phyloP scores from a whole-genome alignment of 2,797 vertebrate genomes.

The Coreius guichenoti region DNA sequence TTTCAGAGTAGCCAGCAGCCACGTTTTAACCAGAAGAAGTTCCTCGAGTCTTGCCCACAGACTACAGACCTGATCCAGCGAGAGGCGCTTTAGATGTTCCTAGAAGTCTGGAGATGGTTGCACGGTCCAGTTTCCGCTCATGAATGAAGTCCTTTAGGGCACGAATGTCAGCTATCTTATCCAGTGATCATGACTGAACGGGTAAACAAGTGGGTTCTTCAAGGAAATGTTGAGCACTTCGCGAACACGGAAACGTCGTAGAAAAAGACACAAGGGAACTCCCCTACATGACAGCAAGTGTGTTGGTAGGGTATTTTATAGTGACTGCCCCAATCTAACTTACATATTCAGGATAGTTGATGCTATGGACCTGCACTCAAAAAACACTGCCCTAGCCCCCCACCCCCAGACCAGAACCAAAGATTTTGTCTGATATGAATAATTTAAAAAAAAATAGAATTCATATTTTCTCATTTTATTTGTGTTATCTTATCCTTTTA shows the following conservation, averaged over 20 bases:
- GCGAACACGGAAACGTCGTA: slow-evolving; percentile 30
- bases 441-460: no score
- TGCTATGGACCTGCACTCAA: background rate
- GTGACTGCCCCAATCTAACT: background rate
- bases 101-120: background rate
- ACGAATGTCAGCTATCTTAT: background rate
- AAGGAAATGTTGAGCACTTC: slow-evolving; percentile 41
- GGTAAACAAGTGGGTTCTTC: slow-evolving; percentile 42
- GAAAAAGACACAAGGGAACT: background rate
- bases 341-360: background rate
- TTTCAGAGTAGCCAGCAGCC: background rate
- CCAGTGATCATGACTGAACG: background rate
- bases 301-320: background rate
- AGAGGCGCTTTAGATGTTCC: background rate
- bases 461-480: no score
- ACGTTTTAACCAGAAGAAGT: background rate
- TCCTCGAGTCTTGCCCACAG: background rate
- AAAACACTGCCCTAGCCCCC: background rate
- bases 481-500: no score
- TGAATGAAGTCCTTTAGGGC: background rate
- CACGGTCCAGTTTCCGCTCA: background rate
- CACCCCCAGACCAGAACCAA: no score
- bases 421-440: no score
- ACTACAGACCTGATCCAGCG: background rate
- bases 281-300: background rate